Evolutionary conservation across 2,888 invertebrate species (phyloP).

Genomic region (Dolomedes plantarius): DNA sequence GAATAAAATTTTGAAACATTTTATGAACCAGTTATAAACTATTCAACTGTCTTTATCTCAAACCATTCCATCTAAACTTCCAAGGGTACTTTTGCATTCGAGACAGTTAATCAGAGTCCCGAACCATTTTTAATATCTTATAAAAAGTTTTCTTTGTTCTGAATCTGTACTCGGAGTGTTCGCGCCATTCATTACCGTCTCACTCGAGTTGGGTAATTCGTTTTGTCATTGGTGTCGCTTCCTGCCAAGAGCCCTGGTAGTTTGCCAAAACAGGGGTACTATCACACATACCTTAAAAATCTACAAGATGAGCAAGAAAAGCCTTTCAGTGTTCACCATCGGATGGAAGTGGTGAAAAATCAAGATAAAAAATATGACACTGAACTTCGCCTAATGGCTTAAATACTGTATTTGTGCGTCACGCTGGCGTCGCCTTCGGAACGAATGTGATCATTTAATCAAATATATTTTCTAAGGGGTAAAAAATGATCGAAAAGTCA

Average conservation of each 20-base stretch:
- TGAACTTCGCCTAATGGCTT: slow-evolving; percentile 28
- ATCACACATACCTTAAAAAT: slow-evolving; percentile 1
- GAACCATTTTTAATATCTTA: not conserved
- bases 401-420: slow-evolving; percentile 29
- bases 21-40: too few relatives aligned
- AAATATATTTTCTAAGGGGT: not conserved
- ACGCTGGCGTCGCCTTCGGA: slow-evolving; percentile 15
- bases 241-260: slow-evolving; percentile 36
- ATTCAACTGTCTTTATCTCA: too few relatives aligned
- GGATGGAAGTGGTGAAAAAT: not conserved
- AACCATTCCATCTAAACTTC: too few relatives aligned
- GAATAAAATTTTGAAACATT: too few relatives aligned
- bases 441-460: not conserved
- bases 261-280: slow-evolving; percentile 32
- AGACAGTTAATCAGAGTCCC: not conserved
- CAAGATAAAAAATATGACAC: slow-evolving; percentile 16
- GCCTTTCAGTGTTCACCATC: not conserved
- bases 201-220: not conserved
- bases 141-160: not conserved
- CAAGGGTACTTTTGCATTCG: too few relatives aligned
- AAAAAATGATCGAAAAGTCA: too few relatives aligned
- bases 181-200: not conserved
- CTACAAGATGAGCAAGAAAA: not conserved
- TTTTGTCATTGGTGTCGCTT: slow-evolving; percentile 1
- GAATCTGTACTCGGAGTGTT: not conserved